Evolutionary conservation across 2,113 vertebrate species (phyloP).

Genomic region (Amazona guildingii): DNA sequence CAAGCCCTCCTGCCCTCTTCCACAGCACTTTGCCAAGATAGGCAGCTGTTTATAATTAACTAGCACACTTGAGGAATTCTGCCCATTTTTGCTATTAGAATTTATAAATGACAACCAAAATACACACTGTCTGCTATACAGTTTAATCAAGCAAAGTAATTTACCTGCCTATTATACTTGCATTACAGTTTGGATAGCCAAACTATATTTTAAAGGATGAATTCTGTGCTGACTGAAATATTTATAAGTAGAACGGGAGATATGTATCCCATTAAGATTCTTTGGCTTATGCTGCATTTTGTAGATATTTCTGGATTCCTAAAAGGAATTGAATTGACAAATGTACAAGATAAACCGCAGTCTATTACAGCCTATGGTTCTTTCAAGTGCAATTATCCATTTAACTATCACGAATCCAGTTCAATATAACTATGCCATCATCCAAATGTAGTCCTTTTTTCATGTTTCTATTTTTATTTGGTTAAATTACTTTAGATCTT

Average conservation of each 20-base stretch:
- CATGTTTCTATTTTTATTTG: background rate
- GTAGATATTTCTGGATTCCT: background rate
- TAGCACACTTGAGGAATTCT: background rate
- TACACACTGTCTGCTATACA: background rate
- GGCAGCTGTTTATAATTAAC: background rate
- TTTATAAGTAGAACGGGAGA: background rate
- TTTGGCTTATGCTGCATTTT: slow-evolving; percentile 15
- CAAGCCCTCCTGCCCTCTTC: background rate
- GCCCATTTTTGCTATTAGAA: background rate
- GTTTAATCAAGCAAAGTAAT: slow-evolving; percentile 46
- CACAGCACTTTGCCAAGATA: background rate
- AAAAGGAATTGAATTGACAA: background rate
- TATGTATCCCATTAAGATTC: background rate
- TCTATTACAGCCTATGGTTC: background rate
- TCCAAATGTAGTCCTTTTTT: background rate
- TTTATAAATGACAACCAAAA: slow-evolving; percentile 39
- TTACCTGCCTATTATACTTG: background rate
- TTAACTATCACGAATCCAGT: background rate
- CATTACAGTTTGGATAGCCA: background rate
- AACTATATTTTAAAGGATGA: slow-evolving; percentile 17
- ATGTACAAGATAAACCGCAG: background rate
- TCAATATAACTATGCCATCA: background rate
- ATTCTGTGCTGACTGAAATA: slow-evolving; percentile 5
- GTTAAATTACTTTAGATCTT: background rate
- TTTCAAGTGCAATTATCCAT: background rate